Percentiles rank a stretch among this genome's conserved stretches.
These are phyloP conservation scores for Mus musculus DNA, from an alignment of 2,113 vertebrate species.

Conservation along the genomic window DNA sequence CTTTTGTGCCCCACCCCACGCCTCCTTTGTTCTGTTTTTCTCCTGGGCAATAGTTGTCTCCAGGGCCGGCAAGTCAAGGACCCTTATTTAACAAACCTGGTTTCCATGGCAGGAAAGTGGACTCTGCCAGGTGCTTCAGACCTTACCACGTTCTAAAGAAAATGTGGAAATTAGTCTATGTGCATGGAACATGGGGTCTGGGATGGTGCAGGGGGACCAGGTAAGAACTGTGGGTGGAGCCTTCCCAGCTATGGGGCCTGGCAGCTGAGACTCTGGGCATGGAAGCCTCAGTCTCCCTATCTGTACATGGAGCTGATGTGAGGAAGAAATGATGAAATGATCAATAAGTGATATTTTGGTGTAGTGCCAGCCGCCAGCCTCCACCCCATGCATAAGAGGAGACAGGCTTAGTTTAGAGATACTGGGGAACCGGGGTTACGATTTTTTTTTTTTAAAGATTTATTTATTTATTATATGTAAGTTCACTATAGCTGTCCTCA, in stretches of 20 bases:
- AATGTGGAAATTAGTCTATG: background rate
- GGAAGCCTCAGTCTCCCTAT: background rate
- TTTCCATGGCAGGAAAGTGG: background rate
- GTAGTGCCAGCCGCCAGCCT: fast-evolving
- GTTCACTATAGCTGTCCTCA: no score
- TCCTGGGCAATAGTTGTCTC: constrained; percentile 61
- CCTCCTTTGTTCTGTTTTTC: constrained; percentile 66
- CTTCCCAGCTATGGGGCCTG: background rate
- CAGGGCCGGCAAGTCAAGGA: constrained; percentile 77
- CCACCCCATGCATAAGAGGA: background rate
- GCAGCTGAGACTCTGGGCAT: background rate
- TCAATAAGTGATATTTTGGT: no score
- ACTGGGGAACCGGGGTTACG: background rate
- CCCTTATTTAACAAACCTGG: background rate
- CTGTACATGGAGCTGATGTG: background rate
- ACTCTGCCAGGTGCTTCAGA: background rate
- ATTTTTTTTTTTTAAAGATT: no score
- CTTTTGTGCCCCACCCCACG: constrained; percentile 61
- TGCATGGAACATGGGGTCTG: background rate
- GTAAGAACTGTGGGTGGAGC: background rate
- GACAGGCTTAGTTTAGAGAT: background rate
- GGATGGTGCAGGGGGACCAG: fast-evolving
- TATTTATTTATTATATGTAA: no score
- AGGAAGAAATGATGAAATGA: background rate
- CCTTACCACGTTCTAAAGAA: background rate